Conservation (phyloP, 53 echinoderm and acorn worm species). For the Antedon mediterranea region DNA sequence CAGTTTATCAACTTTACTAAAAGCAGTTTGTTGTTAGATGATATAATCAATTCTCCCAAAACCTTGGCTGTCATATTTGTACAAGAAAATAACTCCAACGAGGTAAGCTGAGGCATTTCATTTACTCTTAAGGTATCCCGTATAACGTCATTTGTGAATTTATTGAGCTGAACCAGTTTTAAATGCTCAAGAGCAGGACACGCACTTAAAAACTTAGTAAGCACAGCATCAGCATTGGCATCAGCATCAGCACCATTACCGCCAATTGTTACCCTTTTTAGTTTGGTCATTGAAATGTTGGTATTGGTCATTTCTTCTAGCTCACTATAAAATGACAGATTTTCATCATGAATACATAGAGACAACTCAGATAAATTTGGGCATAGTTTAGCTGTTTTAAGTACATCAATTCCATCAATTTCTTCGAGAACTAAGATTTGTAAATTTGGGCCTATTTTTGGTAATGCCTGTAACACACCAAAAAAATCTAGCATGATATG, state of each 20-base stretch:
- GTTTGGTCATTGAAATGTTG: background rate
- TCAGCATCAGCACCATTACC: background rate
- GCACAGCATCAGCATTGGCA: background rate
- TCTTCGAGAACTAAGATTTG: constrained; percentile 33
- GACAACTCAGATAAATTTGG: constrained; percentile 38
- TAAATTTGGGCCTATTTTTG: constrained; percentile 15
- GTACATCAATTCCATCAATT: constrained; percentile 30
- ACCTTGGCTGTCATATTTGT: constrained; percentile 16
- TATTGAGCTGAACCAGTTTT: constrained; percentile 27
- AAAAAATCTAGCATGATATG: background rate
- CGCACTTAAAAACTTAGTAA: constrained; percentile 23
- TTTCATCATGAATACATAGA: constrained; percentile 31
- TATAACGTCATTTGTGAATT: constrained; percentile 29
- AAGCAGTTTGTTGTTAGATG: constrained; percentile 20
- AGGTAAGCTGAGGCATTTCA: constrained; percentile 15
- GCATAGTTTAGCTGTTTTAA: constrained; percentile 27
- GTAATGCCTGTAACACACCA: constrained; percentile 26
- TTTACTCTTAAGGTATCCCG: constrained; percentile 14
- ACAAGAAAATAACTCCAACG: constrained; percentile 34
- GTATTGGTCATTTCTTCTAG: background rate
- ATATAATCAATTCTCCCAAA: constrained; percentile 22
- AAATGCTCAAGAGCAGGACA: constrained; percentile 16
- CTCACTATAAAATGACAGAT: background rate
- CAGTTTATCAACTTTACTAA: constrained; percentile 47
- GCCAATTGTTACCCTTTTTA: background rate